These are phyloP conservation scores for Sebastes oblongus DNA, from an alignment of 2,797 vertebrate genomes.

Conservation along the genomic window DNA sequence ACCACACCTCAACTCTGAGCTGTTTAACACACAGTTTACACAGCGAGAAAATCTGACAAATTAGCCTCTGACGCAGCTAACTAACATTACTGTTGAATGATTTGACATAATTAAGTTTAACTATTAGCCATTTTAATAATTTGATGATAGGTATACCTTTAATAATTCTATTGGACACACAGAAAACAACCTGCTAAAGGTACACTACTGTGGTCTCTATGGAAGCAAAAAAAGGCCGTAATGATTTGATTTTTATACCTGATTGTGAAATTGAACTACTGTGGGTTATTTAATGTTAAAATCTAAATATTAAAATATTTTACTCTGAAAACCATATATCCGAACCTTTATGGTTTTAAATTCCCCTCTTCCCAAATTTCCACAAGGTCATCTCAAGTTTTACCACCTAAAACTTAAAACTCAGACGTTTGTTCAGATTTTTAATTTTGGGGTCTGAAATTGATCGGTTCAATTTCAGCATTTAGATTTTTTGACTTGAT, in stretches of 20 bases:
- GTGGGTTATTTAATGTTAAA: not conserved
- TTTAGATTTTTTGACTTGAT: not conserved
- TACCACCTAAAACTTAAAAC: no score
- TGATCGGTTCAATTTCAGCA: no score
- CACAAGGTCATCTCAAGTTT: not conserved
- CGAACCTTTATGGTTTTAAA: no score
- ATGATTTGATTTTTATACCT: not conserved
- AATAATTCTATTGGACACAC: not conserved
- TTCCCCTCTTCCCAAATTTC: not conserved
- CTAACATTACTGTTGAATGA: not conserved
- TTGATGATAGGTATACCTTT: no score
- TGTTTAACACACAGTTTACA: no score
- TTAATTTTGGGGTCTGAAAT: no score
- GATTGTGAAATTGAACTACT: not conserved
- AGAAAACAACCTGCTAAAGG: constrained; percentile 26
- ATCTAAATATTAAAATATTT: not conserved
- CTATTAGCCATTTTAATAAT: not conserved
- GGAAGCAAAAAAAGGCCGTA: not conserved
- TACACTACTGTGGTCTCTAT: constrained; percentile 4
- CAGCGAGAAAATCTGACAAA: no score
- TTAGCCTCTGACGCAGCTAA: not conserved
- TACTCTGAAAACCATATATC: not conserved
- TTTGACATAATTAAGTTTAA: not conserved
- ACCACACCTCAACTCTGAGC: no score
- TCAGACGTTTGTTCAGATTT: no score